Percentiles rank a stretch among this genome's conserved stretches.
Evolutionary conservation across 2,888 invertebrate species (phyloP).

Genomic region (Acanthopleura granulata): DNA sequence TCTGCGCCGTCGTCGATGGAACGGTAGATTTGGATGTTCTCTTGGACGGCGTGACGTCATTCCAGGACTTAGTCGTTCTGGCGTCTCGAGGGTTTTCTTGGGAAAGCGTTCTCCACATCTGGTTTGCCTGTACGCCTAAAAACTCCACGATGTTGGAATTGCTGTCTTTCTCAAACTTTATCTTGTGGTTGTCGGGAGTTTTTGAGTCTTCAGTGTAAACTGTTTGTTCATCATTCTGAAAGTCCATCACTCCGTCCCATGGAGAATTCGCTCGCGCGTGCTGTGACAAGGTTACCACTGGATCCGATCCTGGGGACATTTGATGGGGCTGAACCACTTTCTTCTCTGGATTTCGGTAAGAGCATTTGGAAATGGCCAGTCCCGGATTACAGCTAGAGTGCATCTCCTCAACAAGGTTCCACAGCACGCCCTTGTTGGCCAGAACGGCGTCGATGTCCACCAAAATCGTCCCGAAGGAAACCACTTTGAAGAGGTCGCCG

Average conservation of each 20-base stretch:
- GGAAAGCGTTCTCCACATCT: not conserved
- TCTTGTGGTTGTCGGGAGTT: not conserved
- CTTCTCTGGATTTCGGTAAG: not conserved
- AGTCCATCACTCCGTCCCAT: not conserved
- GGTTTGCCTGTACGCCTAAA: not conserved
- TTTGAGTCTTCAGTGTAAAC: not conserved
- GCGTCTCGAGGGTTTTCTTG: not conserved
- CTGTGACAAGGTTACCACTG: not conserved
- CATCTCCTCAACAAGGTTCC: conserved; percentile 33
- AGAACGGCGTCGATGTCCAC: conserved; percentile 35
- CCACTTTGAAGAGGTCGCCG: conserved; percentile 38
- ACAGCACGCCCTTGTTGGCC: conserved; percentile 27
- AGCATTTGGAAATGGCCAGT: not conserved
- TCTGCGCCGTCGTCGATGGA: not conserved
- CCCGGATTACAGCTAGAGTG: not conserved
- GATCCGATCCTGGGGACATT: not conserved
- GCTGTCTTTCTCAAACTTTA: not conserved
- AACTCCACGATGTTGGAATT: not conserved
- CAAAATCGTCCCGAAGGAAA: conserved; percentile 41
- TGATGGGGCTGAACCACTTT: not conserved
- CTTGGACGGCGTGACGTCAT: not conserved
- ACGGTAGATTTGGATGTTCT: not conserved
- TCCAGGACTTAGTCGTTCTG: not conserved
- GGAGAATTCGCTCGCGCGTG: not conserved
- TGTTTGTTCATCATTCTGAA: not conserved